Evolutionary conservation across 2,888 invertebrate species (phyloP).

Genomic region (Lysandra bellargus): DNA sequence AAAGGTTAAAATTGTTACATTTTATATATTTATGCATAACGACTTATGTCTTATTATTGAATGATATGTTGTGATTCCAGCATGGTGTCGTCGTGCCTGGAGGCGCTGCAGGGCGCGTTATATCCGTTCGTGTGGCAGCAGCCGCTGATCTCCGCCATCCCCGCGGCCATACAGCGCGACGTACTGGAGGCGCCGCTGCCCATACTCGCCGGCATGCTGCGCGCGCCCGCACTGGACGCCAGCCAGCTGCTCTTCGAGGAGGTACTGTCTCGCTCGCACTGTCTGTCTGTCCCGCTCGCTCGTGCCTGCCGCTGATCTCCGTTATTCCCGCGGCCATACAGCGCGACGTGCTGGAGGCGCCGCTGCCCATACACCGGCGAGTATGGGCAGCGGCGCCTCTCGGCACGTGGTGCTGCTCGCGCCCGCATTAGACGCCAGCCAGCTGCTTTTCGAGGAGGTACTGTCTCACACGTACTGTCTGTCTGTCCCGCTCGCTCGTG

Average conservation of each 20-base stretch:
- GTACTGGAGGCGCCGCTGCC: constrained; percentile 88
- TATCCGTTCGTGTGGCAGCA: constrained; percentile 94
- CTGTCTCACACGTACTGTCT: neutral
- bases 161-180: constrained; percentile 84
- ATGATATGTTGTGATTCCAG: constrained; percentile 45
- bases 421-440: constrained; percentile 30
- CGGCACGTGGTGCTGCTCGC: constrained; percentile 79
- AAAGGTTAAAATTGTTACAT: too few relatives aligned
- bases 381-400: too few relatives aligned
- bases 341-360: constrained; percentile 85
- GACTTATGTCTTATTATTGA: too few relatives aligned
- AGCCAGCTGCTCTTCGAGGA: constrained; percentile 52
- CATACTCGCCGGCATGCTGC: constrained; percentile 86
- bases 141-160: constrained; percentile 88
- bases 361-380: constrained; percentile 88
- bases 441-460: constrained; percentile 58
- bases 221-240: constrained; percentile 33
- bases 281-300: constrained; percentile 76
- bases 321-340: constrained; percentile 86
- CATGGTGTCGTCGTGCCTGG: constrained; percentile 85
- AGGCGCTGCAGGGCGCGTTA: constrained; percentile 86
- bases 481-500: neutral
- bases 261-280: constrained; percentile 44
- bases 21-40: too few relatives aligned
- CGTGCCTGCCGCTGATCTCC: constrained; percentile 89